Evolutionary conservation across 2,113 vertebrate genomes (phyloP).

Genomic region (Cervus canadensis): DNA sequence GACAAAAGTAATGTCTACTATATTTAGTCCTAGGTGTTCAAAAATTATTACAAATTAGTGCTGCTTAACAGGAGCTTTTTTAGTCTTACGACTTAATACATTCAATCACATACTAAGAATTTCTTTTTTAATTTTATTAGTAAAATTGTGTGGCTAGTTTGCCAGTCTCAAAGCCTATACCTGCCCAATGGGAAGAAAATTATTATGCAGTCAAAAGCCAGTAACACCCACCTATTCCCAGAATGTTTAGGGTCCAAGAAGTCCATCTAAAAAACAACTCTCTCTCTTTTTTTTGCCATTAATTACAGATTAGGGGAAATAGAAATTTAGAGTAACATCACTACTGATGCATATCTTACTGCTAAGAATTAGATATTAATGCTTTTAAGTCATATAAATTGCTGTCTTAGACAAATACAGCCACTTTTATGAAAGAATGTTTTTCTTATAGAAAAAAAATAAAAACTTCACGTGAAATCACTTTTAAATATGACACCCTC

Average conservation of each 20-base stretch:
- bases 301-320: not conserved
- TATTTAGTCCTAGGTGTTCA: conserved; percentile 79
- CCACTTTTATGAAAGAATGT: not conserved
- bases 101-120: not conserved
- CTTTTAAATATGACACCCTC: not conserved
- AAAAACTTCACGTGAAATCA: not conserved
- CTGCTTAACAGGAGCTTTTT: not conserved
- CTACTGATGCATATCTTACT: not conserved
- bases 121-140: not conserved
- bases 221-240: not conserved
- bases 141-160: not conserved
- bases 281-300: not conserved
- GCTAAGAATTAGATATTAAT: not conserved
- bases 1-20: conserved; percentile 82
- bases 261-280: not conserved
- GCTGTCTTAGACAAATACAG: not conserved
- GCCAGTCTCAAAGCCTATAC: not conserved
- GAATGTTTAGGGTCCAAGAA: not conserved
- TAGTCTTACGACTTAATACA: not conserved
- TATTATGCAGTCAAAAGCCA: not conserved
- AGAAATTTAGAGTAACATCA: not conserved
- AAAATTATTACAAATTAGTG: not conserved
- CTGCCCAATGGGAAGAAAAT: not conserved
- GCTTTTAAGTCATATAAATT: not conserved
- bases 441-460: conserved; percentile 5